phyloP scores from a whole-genome alignment of 2,888 invertebrate genomes.

The Hirtodrosophila cameraria region DNA sequence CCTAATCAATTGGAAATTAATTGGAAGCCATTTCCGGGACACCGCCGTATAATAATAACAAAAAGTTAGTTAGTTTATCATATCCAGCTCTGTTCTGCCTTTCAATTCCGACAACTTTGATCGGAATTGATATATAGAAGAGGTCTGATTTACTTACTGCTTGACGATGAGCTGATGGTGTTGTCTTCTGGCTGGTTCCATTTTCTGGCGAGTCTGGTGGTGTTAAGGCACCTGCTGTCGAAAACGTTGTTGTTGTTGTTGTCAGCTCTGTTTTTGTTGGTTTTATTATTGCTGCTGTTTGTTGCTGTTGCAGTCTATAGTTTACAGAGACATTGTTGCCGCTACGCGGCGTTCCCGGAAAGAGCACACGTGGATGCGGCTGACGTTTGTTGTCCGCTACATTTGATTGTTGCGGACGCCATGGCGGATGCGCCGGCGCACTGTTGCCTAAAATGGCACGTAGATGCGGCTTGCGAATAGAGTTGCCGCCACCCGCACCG shows the following conservation, averaged over 20 bases:
- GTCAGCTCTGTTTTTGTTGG: conserved; percentile 17
- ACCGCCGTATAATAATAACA: no score
- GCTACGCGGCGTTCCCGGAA: conserved; percentile 25
- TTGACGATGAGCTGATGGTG: background rate
- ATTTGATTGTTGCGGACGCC: conserved; percentile 6
- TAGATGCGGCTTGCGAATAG: conserved; percentile 44
- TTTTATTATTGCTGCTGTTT: conserved; percentile 24
- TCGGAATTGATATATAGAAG: no score
- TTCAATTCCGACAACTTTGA: no score
- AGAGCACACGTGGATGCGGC: conserved; percentile 27
- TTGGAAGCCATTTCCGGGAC: no score
- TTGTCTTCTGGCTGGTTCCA: background rate
- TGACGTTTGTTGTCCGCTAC: conserved; percentile 9
- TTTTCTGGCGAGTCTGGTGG: conserved; percentile 53
- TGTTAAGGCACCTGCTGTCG: conserved; percentile 29
- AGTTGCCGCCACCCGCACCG: conserved; percentile 32
- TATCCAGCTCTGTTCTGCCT: no score
- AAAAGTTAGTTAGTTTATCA: no score
- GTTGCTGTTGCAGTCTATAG: conserved; percentile 57
- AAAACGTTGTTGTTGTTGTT: conserved; percentile 2
- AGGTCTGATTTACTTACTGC: no score
- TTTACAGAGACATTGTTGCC: conserved; percentile 51
- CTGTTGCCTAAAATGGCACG: conserved; percentile 63
- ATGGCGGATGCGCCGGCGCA: conserved; percentile 37
- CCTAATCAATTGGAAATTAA: no score